Percentiles rank a stretch among this genome's conserved stretches.
These are phyloP conservation scores for Polyommatus icarus DNA, from an alignment of 2,888 invertebrate species.

Conservation along the genomic window DNA sequence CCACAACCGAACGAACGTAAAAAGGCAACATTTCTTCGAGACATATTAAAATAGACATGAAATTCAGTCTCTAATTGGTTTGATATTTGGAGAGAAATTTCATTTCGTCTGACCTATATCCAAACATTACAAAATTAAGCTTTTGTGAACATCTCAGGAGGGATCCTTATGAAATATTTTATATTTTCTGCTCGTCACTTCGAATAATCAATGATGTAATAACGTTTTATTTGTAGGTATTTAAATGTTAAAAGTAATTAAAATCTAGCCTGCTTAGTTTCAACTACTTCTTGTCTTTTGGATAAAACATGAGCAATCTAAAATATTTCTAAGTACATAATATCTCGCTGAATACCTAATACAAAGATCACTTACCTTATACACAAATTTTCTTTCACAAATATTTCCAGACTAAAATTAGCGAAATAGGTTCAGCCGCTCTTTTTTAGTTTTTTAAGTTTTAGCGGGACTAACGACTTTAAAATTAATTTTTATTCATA, in stretches of 20 bases:
- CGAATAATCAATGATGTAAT: neutral
- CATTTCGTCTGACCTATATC: conserved; percentile 19
- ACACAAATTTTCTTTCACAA: no score
- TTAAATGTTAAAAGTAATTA: neutral
- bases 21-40: neutral
- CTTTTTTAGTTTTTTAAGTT: no score
- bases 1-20: neutral
- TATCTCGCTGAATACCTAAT: no score
- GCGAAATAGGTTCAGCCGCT: no score
- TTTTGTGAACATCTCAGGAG: neutral
- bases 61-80: conserved; percentile 26
- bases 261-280: no score
- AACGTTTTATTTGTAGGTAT: neutral
- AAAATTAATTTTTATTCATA: no score
- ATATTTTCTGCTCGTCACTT: neutral
- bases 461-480: no score
- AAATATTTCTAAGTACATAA: no score
- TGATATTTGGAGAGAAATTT: conserved; percentile 21
- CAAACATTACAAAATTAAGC: conserved; percentile 1
- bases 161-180: neutral
- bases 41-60: conserved; percentile 23
- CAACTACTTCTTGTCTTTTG: no score
- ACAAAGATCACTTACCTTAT: no score
- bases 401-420: no score
- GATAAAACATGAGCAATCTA: no score